Conservation (phyloP, 2,797 vertebrate species). For the Hephaestus fuliginosus region DNA sequence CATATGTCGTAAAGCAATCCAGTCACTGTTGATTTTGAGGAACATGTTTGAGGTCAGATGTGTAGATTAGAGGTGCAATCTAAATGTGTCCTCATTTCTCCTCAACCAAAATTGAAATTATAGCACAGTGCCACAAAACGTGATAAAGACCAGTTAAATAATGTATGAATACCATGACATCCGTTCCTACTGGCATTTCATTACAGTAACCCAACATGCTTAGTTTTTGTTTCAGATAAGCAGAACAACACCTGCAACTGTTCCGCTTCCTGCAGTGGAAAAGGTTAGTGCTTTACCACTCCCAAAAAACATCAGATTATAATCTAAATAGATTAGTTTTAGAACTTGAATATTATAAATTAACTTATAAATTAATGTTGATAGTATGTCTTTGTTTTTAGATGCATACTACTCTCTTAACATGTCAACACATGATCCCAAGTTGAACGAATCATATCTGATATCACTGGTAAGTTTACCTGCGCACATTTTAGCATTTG, state of each 20-base stretch:
- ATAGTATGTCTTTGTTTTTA: slow-evolving; percentile 44
- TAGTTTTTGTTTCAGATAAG: slow-evolving; percentile 56
- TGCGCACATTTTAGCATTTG: not conserved
- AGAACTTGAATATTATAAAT: no score
- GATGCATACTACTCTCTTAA: slow-evolving; percentile 76
- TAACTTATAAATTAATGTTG: not conserved
- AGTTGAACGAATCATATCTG: not conserved
- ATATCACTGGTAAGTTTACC: slow-evolving; percentile 60
- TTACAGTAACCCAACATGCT: not conserved
- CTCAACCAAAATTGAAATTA: no score
- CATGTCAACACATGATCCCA: slow-evolving; percentile 25
- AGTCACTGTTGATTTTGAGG: not conserved
- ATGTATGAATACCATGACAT: not conserved
- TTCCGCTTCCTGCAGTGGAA: slow-evolving; percentile 66
- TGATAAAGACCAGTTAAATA: not conserved
- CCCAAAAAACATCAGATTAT: not conserved
- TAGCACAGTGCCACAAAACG: not conserved
- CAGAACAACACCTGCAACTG: slow-evolving; percentile 64
- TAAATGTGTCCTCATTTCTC: not conserved
- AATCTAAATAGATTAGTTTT: not conserved
- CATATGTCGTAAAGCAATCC: not conserved
- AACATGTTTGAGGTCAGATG: not conserved
- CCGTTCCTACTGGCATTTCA: not conserved
- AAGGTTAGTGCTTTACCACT: slow-evolving; percentile 61
- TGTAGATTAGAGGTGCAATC: not conserved